These are phyloP conservation scores for Centruroides vittatus DNA, from an alignment of 1,140 invertebrate genomes.

Conservation along the genomic window DNA sequence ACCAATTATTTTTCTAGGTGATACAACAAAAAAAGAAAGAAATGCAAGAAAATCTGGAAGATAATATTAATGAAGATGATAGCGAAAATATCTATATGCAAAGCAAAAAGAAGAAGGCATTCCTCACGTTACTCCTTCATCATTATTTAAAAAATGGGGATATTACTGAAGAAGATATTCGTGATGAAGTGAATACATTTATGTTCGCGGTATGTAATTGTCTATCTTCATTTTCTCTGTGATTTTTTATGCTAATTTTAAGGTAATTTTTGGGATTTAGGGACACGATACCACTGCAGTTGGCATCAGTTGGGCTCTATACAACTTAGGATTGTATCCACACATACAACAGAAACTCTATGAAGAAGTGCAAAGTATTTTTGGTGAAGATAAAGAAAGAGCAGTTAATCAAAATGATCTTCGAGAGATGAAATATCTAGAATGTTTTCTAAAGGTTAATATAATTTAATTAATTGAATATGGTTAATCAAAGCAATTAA, in stretches of 20 bases:
- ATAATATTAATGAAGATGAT: background rate
- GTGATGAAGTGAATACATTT: slow-evolving; percentile 82
- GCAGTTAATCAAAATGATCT: slow-evolving; percentile 34
- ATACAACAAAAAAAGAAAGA: background rate
- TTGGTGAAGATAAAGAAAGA: slow-evolving; percentile 21
- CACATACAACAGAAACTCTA: slow-evolving; percentile 21
- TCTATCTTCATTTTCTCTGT: background rate
- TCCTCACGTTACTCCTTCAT: slow-evolving; percentile 72
- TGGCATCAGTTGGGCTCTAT: slow-evolving; percentile 17
- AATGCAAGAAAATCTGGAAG: background rate
- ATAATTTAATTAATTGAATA: background rate
- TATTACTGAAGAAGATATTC: slow-evolving; percentile 73
- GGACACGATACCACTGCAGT: slow-evolving; percentile 35
- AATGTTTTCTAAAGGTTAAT: no score
- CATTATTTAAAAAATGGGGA: slow-evolving; percentile 29
- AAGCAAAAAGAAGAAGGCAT: slow-evolving; percentile 38
- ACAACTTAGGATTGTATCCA: background rate
- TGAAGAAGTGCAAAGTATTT: slow-evolving; percentile 28
- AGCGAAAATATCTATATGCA: background rate
- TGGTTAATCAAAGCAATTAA: background rate
- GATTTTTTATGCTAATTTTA: background rate
- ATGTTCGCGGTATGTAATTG: slow-evolving; percentile 54
- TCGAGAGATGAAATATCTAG: slow-evolving; percentile 34
- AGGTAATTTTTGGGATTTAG: slow-evolving; percentile 19
- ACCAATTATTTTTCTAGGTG: background rate